Percentiles rank a stretch among this genome's conserved stretches.
These are phyloP conservation scores for Notolabrus celidotus DNA, from an alignment of 2,797 vertebrate genomes.

Conservation along the genomic window DNA sequence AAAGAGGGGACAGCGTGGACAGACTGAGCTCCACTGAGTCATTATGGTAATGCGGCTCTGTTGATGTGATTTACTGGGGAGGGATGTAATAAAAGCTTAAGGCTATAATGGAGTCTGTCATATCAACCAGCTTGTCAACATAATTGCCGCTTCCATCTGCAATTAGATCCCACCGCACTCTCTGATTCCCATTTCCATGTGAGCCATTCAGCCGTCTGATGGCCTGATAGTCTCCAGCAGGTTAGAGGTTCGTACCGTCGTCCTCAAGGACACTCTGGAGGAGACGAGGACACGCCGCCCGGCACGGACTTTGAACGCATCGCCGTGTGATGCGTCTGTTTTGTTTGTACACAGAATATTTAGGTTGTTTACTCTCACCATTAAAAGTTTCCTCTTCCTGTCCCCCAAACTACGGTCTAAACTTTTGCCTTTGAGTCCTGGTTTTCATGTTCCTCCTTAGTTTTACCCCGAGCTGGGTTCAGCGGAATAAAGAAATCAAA, in stretches of 20 bases:
- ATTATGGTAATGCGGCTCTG: conserved; percentile 68
- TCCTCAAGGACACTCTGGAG: conserved; percentile 61
- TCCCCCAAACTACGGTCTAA: conserved; percentile 22
- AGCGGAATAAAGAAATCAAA: conserved; percentile 77
- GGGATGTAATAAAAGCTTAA: conserved; percentile 78
- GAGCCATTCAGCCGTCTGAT: conserved; percentile 62
- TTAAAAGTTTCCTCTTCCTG: conserved; percentile 9
- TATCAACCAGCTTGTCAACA: conserved; percentile 81
- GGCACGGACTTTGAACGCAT: conserved; percentile 25
- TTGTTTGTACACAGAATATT: neutral
- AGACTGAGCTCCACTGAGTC: conserved; percentile 64
- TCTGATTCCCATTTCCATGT: conserved; percentile 56
- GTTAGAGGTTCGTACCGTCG: conserved; percentile 51
- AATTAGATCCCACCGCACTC: conserved; percentile 70
- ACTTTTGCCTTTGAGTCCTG: conserved; percentile 59
- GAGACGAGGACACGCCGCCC: conserved; percentile 2
- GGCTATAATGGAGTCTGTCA: conserved; percentile 80
- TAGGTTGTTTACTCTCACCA: neutral
- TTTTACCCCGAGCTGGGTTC: conserved; percentile 64
- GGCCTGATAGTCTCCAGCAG: conserved; percentile 52
- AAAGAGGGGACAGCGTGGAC: conserved; percentile 61
- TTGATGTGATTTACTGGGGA: conserved; percentile 74
- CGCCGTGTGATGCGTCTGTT: neutral
- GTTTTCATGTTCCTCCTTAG: conserved; percentile 51
- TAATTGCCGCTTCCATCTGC: conserved; percentile 79